Percentiles rank a stretch among this genome's conserved stretches.
phyloP scores from a whole-genome alignment of 1,140 invertebrate species.

The Cherax quadricarinatus region DNA sequence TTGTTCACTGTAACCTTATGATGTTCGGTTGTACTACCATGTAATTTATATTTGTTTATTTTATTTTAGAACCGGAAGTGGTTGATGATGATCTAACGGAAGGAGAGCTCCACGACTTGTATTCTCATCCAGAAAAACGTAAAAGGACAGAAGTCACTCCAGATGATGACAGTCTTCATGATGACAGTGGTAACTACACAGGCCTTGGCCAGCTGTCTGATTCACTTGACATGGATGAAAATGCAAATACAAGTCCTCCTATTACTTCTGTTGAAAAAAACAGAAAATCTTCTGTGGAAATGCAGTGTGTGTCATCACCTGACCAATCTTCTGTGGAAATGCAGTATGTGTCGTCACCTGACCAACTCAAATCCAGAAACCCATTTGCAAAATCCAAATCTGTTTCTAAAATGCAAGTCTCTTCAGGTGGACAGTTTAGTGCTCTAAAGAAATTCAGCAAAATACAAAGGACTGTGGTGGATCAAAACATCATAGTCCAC shows the following conservation, averaged over 20 bases:
- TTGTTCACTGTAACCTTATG: no score
- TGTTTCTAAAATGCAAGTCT: background rate
- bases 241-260: background rate
- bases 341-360: background rate
- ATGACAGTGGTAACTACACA: background rate
- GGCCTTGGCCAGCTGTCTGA: background rate
- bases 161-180: background rate
- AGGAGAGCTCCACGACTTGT: conserved; percentile 29
- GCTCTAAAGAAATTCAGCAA: conserved; percentile 52
- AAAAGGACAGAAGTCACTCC: conserved; percentile 28
- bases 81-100: conserved; percentile 26
- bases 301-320: background rate
- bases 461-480: conserved; percentile 36
- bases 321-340: background rate
- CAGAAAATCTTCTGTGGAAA: background rate
- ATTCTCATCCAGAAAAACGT: conserved; percentile 22
- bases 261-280: background rate
- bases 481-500: conserved; percentile 34
- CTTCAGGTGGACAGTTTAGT: conserved; percentile 20
- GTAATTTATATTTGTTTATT: background rate
- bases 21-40: no score
- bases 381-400: conserved; percentile 36
- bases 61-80: conserved; percentile 23
- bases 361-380: conserved; percentile 7
- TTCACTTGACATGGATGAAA: conserved; percentile 1